These are phyloP conservation scores for Hesperia comma DNA, from an alignment of 2,888 invertebrate species.

Conservation along the genomic window DNA sequence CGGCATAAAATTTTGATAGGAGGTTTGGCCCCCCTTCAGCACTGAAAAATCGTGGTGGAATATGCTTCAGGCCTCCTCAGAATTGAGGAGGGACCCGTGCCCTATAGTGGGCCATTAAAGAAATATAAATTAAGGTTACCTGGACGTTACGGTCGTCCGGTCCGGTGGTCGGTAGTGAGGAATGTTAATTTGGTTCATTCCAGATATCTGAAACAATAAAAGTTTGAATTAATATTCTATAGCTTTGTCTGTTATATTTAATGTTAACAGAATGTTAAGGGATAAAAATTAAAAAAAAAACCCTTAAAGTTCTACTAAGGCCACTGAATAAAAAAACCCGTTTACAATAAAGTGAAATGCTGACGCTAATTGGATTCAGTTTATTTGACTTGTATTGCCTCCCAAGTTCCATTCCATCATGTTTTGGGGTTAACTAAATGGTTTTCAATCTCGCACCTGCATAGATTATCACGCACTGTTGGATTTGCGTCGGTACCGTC, in stretches of 20 bases:
- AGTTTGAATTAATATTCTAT: constrained; percentile 11
- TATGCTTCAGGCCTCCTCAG: no score
- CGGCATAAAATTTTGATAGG: no score
- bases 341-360: neutral
- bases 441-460: constrained; percentile 8
- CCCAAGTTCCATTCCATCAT: neutral
- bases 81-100: no score
- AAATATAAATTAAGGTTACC: constrained; percentile 50
- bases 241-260: no score
- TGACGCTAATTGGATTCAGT: neutral
- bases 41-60: no score
- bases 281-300: no score
- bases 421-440: constrained; percentile 13
- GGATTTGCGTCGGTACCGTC: neutral
- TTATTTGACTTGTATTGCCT: neutral
- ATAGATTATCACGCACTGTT: constrained; percentile 5
- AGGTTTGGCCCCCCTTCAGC: no score
- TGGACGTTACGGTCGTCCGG: constrained; percentile 70
- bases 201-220: constrained; percentile 72
- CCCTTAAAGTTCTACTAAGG: neutral
- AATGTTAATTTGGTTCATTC: constrained; percentile 70
- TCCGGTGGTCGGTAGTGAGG: constrained; percentile 69
- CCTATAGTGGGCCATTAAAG: neutral
- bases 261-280: no score
- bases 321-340: neutral